Conservation (phyloP, 2,888 invertebrate species). For the Allolobophora icterica region DNA sequence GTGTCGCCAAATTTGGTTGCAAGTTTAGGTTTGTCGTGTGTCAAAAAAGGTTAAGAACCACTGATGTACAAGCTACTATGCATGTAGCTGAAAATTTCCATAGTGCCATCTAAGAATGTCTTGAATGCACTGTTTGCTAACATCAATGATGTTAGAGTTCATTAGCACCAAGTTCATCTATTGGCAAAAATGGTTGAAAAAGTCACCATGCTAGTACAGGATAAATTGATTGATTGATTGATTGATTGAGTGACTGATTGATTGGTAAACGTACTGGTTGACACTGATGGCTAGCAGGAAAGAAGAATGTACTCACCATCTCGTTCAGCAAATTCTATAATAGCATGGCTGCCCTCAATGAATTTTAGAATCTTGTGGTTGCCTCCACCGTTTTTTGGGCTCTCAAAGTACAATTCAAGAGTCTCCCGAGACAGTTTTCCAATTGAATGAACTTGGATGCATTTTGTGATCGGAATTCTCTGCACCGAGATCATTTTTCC, state of each 20-base stretch:
- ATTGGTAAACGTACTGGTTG: not conserved
- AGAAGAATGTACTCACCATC: slow-evolving; percentile 11
- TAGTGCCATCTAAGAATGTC: not conserved
- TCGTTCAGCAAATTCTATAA: slow-evolving; percentile 31
- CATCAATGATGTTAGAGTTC: not conserved
- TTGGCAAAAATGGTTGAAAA: not conserved
- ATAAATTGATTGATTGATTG: no score
- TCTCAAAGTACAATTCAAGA: slow-evolving; percentile 38
- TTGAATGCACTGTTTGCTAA: not conserved
- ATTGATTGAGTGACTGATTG: not conserved
- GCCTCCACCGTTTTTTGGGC: slow-evolving; percentile 24
- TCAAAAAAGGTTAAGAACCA: no score
- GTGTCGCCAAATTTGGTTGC: no score
- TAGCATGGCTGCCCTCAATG: slow-evolving; percentile 21
- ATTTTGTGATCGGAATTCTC: not conserved
- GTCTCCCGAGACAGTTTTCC: not conserved
- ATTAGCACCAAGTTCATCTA: not conserved
- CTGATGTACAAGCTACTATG: no score
- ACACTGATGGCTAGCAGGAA: not conserved
- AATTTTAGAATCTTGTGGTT: not conserved
- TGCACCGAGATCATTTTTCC: slow-evolving; percentile 39
- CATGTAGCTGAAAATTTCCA: not conserved
- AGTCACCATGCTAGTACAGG: not conserved
- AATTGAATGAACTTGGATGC: slow-evolving; percentile 34
- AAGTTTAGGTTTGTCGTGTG: no score